Percentiles rank a stretch among this genome's conserved stretches.
These are phyloP conservation scores for Asbolus verrucosus DNA, from an alignment of 1,140 invertebrate genomes.

Conservation along the genomic window DNA sequence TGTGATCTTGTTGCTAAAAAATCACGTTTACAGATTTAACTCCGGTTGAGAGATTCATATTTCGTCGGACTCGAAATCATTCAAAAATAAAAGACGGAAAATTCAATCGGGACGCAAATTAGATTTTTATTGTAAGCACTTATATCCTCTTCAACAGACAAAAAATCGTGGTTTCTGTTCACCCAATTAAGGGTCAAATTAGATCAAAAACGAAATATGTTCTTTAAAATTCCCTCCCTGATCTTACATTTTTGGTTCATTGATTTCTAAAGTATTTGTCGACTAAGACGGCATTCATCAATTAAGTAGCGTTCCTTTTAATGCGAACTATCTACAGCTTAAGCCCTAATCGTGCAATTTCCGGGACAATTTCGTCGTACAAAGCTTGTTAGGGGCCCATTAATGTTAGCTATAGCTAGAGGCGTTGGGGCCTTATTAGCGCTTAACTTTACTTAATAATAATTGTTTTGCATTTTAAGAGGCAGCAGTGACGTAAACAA, in stretches of 20 bases:
- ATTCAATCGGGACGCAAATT: conserved; percentile 3
- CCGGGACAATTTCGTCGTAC: conserved; percentile 7
- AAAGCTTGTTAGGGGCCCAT: not conserved
- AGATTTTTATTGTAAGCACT: conserved; percentile 23
- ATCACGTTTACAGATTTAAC: conserved; percentile 27
- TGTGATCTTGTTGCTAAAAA: conserved; percentile 25
- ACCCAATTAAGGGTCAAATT: not conserved
- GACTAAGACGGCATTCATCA: too few relatives aligned
- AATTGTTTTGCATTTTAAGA: conserved; percentile 37
- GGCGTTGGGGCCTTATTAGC: conserved; percentile 19
- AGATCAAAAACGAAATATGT: conserved; percentile 16
- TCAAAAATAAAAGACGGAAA: too few relatives aligned
- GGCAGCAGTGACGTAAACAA: conserved; percentile 33
- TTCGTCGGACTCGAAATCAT: too few relatives aligned
- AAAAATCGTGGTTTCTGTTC: too few relatives aligned
- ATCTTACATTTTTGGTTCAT: too few relatives aligned
- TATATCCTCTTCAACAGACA: not conserved
- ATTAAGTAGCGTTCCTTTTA: too few relatives aligned
- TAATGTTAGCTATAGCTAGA: not conserved
- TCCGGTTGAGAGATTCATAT: too few relatives aligned
- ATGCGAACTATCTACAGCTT: too few relatives aligned
- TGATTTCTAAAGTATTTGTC: too few relatives aligned
- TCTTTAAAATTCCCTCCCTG: too few relatives aligned
- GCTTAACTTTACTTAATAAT: conserved; percentile 26
- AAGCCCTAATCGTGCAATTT: conserved; percentile 15